Evolutionary conservation across 1,140 invertebrate genomes (phyloP), one percentile per base, ranked within the genome.

Genomic region (Acromyrmex echinatior): DNA sequence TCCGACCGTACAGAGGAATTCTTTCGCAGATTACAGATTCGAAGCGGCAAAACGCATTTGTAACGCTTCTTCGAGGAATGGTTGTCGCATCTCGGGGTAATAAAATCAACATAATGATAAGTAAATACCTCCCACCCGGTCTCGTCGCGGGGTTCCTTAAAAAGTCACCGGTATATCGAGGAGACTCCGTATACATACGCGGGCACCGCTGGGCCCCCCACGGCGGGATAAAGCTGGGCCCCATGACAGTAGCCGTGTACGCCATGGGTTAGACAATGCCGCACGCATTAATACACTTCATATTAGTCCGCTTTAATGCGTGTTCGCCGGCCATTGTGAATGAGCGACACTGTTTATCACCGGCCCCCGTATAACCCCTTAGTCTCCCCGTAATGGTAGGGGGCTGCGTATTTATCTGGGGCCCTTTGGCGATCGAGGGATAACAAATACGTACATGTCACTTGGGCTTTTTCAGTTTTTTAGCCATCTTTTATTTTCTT

Each of bases 281-380:
- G 91, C 92, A 91, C 91, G 92, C 95, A 95, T 95, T 95, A 95
- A 95, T 95, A 95, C 95, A 95, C 95, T 95, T 95, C 95, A 95
- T 95, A 95, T 95, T 95, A 95, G 95, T 93, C 92, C 80, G 93
- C 93, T 95, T 94, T 95, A 95, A 95, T 95, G 95, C 94, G 93
- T 95, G 95, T 95, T 95, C 93, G 88, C 93, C 88, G 93, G 93
- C 94, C 93, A 95, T 95, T 95, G 95, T 95, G 95, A 95, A 95
- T 94, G 94, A 95, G 94, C 95, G 95, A 95, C 95, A 95, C 95
- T 95, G 95, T 95, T 95, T 95, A 95, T 95, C 95, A 95, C 94
- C 93, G 94, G 93, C 93, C 94, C 94, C 94, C 94, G 91, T 94
- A 92, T 89, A 88, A 87, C 78, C 90, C 88, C 89, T 86, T 92